Evolutionary conservation across 2,797 vertebrate genomes (phyloP), one percentile per base, ranked within the genome.

Genomic region (Dermochelys coriacea): DNA sequence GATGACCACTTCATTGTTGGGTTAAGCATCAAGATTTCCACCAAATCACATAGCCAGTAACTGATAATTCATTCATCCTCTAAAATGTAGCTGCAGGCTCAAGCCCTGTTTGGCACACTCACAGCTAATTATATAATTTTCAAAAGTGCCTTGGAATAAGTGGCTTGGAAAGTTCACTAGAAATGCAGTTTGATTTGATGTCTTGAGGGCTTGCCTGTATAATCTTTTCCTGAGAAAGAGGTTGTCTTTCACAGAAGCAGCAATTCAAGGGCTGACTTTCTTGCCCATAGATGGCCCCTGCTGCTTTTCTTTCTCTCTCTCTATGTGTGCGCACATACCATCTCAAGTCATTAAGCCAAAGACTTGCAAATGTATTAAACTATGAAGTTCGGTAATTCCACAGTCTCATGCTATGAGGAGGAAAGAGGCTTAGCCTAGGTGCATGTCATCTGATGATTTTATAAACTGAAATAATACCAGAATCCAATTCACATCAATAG

Each of bases 351-450:
- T 50, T 19, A 31, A 78, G 41, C 7, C 55, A 4, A 12, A 9
- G 11, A 55, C 5, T 4, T 61, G 29, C 52, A 14, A 49, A 14
- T 0, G 1, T 31, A 49, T 6, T 64, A 18, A 50, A 87, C 45
- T 1, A 1, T 10, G 6, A 0, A 1, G 8, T 41, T 0, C 0
- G 80, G 21, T 59, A 88, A 47, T 55, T 29, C 0, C 23, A 78
- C 68, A 83, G 49, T 41, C 37, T 84, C 21, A 49, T 71, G 34
- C 57, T 55, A 25, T 0, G 1, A 61, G 68, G 68, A 12, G 18
- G 68, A 71, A 41, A 71, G 37, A 37, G 37, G 37, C 68, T 71
- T 37, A 41, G 55, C 2, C 7, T 3, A 85, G 92, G 84, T 0
- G 1, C 3, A 47, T 29, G 1, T 55, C 61, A 71, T 93, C 77